Percentiles rank a stretch among this genome's conserved stretches.
Conservation (phyloP, 2,888 invertebrate genomes). For the Phyllotreta cruciferae region DNA sequence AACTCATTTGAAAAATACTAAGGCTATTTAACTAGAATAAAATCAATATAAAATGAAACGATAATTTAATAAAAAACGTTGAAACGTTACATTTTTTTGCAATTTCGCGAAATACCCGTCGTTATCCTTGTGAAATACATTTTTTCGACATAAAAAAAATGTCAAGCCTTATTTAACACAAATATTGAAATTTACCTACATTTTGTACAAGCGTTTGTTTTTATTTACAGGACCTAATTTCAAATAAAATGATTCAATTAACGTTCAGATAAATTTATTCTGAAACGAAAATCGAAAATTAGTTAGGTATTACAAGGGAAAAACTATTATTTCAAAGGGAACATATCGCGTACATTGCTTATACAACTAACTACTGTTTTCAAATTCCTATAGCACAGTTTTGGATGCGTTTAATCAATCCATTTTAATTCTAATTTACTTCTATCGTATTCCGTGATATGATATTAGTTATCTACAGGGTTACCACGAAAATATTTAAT, state of each 20-base stretch:
- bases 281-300: no score
- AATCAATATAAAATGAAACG: no score
- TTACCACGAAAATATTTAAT: conserved; percentile 2
- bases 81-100: no score
- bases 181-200: conserved; percentile 6
- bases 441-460: conserved; percentile 18
- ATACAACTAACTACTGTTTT: conserved; percentile 7
- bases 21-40: no score
- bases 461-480: conserved; percentile 17
- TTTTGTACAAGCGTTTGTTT: neutral
- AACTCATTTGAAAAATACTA: no score
- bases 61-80: no score
- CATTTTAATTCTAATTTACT: conserved; percentile 1
- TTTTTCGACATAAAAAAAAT: conserved; percentile 5
- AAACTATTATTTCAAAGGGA: no score
- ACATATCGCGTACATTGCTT: neutral
- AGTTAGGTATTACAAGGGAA: no score
- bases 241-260: neutral
- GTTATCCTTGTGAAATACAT: conserved; percentile 11
- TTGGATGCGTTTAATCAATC: neutral
- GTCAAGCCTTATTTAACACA: conserved; percentile 13
- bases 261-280: neutral
- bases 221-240: neutral
- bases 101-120: conserved; percentile 7
- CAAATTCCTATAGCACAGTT: conserved; percentile 12